Base-by-base conservation (phyloP, 2,888 invertebrate species). In the Eumerus sabulonum region DNA sequence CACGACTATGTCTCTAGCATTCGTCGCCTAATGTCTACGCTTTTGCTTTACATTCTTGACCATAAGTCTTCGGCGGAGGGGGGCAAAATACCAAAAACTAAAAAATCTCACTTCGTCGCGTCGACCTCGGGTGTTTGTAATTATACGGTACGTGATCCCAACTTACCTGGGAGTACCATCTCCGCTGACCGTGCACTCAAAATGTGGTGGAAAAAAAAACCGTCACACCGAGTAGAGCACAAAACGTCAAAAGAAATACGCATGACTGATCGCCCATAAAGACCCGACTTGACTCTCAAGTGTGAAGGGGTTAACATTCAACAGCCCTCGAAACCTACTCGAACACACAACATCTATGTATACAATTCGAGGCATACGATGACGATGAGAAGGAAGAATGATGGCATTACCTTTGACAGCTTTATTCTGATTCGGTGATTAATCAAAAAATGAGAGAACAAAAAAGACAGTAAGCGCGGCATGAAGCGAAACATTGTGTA, bases 221-320 rank as follows among this genome's bases (percentile, higher is more conserved):
- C 42, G 42, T 42, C n/a, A n/a, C 42, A 13, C 13, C 13, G n/a
- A 9, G 42, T 27, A 0, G 27, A 27, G 27, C 27, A 27, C 27
- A 27, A 27, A 27, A 27, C 27, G 27, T 27, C 27, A 27, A 27
- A 27, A 27, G 27, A 27, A 74, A 74, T 63, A 70, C 74, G 74
- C 79, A 64, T 79, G 74, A 70, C 68, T 79, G 79, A 70, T 44
- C 63, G 54, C 68, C 59, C 64, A 79, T 60, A 79, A 79, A 79
- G 64, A 27, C 50, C 74, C 44, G 64, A 63, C 59, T 63, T 40
- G 40, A 27, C 27, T 4, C 27, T 27, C 27, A 27, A 68, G 74
- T 70, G 59, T 50, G 40, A 76, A 76, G 68, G 76, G 76, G 76
- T 76, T 76, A 76, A 67, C 35, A 66, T 66, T 56, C 63, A 63